A percentile compares a stretch with the other conserved stretches of the same genome.
Evolutionary conservation across 2,113 vertebrate genomes (phyloP).

Genomic region (Potamarius usumacintae): DNA sequence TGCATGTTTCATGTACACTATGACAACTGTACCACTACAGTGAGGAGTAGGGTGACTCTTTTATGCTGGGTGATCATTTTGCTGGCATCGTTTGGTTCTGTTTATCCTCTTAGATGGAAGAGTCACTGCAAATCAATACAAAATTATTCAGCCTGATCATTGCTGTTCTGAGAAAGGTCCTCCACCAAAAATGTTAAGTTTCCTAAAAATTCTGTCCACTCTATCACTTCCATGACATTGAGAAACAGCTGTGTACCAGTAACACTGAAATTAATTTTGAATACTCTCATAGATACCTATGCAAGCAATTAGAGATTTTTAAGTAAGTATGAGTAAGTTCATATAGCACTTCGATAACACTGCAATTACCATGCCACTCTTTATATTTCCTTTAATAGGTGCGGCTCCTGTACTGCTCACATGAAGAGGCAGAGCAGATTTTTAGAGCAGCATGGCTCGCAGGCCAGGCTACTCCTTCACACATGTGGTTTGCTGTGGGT

Average conservation of each 20-base stretch:
- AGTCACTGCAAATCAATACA: background rate
- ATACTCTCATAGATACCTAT: background rate
- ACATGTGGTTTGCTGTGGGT: conserved; percentile 92
- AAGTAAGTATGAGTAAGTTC: background rate
- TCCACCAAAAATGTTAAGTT: background rate
- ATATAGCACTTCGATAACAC: background rate
- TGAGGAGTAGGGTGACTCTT: background rate
- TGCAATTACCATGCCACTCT: background rate
- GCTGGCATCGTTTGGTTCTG: background rate
- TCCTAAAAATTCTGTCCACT: background rate
- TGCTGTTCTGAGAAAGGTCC: background rate
- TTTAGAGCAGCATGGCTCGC: conserved; percentile 84
- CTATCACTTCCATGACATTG: background rate
- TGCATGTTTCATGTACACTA: background rate
- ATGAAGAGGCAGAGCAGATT: conserved; percentile 85
- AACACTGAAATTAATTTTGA: background rate
- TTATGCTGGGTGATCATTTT: background rate
- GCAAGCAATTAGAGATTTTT: background rate
- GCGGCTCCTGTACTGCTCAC: conserved; percentile 88
- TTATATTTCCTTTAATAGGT: conserved; percentile 66
- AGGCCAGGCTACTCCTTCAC: conserved; percentile 83
- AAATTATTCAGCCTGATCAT: background rate
- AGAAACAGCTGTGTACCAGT: background rate
- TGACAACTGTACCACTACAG: background rate
- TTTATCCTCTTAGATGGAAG: background rate